These are phyloP conservation scores for Drosophila carrolli DNA, from an alignment of 1,140 invertebrate genomes.

Conservation along the genomic window DNA sequence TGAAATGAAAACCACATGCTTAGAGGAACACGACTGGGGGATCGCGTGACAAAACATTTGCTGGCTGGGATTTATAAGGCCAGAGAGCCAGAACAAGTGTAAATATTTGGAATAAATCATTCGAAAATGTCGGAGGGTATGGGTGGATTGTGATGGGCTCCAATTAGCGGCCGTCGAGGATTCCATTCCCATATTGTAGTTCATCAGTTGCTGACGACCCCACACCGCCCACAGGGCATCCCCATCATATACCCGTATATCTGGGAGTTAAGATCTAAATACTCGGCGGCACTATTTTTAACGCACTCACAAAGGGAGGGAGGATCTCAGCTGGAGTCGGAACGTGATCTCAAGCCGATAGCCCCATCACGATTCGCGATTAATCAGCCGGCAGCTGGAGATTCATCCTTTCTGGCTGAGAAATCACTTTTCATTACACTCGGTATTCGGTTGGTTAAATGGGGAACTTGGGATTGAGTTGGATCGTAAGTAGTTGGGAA, in stretches of 20 bases:
- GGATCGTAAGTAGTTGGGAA: no score
- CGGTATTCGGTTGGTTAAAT: slow-evolving; percentile 1
- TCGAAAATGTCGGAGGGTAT: slow-evolving; percentile 7
- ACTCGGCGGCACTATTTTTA: slow-evolving; percentile 60
- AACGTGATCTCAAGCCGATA: slow-evolving; percentile 75
- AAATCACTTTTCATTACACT: slow-evolving; percentile 71
- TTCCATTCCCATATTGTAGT: slow-evolving; percentile 40
- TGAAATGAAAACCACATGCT: slow-evolving; percentile 67
- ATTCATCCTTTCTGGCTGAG: slow-evolving; percentile 61
- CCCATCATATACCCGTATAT: slow-evolving; percentile 21
- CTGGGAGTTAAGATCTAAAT: slow-evolving; percentile 36
- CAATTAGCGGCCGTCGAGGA: slow-evolving; percentile 34
- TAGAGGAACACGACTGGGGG: slow-evolving; percentile 30
- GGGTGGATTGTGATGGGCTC: slow-evolving; percentile 8
- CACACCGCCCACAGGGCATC: slow-evolving; percentile 36
- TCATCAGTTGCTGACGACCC: slow-evolving; percentile 39
- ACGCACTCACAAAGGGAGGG: slow-evolving; percentile 31
- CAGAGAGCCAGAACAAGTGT: slow-evolving; percentile 26
- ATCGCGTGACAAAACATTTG: slow-evolving; percentile 55
- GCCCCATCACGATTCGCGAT: slow-evolving; percentile 78
- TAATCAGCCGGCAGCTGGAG: slow-evolving; percentile 65
- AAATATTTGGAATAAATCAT: slow-evolving; percentile 62
- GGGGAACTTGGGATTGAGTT: neutral
- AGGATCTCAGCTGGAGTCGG: slow-evolving; percentile 39
- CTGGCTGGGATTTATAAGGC: slow-evolving; percentile 30